phyloP scores from a whole-genome alignment of 2,888 invertebrate species.

The Apamea monoglypha region DNA sequence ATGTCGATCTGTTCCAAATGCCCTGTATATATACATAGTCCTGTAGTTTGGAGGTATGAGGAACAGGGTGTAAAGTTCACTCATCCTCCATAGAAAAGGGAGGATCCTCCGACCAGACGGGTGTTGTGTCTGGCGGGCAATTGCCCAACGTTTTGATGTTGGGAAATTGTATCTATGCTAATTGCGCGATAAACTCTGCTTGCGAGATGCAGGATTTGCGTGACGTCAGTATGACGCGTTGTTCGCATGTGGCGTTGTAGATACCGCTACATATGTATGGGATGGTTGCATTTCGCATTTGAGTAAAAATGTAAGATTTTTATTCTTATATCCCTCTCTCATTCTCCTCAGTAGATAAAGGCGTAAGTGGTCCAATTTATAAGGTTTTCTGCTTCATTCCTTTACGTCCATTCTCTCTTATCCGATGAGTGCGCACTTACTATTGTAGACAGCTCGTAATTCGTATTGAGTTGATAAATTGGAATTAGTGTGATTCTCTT shows the following conservation, averaged over 20 bases:
- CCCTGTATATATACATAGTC: not conserved
- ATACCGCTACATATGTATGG: slow-evolving; percentile 2
- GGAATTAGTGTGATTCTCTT: not conserved
- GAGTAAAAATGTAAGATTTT: slow-evolving; percentile 39
- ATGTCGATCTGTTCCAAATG: not conserved
- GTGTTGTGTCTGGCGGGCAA: too few relatives aligned
- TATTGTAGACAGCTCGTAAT: slow-evolving; percentile 13
- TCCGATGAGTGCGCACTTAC: slow-evolving; percentile 24
- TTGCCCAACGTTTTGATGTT: too few relatives aligned
- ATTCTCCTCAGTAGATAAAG: slow-evolving; percentile 42
- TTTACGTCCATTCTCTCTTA: slow-evolving; percentile 15
- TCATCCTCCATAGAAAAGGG: too few relatives aligned
- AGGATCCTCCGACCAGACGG: too few relatives aligned
- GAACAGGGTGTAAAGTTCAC: too few relatives aligned
- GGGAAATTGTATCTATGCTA: too few relatives aligned
- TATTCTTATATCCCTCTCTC: slow-evolving; percentile 26
- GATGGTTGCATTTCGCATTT: slow-evolving; percentile 31
- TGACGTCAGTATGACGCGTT: too few relatives aligned
- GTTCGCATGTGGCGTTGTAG: too few relatives aligned
- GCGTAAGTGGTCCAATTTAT: slow-evolving; percentile 53
- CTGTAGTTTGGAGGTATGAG: too few relatives aligned
- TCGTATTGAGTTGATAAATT: slow-evolving; percentile 16
- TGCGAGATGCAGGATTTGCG: too few relatives aligned
- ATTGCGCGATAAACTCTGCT: too few relatives aligned
- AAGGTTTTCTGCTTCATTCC: slow-evolving; percentile 34